Evolutionary conservation across 2,888 invertebrate species (phyloP), one percentile per base, ranked within the genome.

Genomic region (Aphidius colemani): DNA sequence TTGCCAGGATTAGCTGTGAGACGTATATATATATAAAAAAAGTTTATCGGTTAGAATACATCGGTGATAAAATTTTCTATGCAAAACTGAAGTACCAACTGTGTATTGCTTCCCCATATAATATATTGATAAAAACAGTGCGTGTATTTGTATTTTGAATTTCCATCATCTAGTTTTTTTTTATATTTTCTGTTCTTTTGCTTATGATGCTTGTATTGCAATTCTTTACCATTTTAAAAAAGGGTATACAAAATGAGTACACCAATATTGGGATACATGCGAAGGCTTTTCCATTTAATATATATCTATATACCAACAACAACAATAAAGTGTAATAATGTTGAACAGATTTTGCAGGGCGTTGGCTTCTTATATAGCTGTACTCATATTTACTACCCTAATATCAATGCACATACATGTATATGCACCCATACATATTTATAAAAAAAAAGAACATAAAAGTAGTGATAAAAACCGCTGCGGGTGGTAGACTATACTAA

Each of bases 21-120:
- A 30, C 5, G 30, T 30, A 30, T 30, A 30, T 0, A 30, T 30
- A 5, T 30, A 7, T 13, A 58, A 18, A 62, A 53, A 39, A 57
- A 63, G 53, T 63, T 63, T 63, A 63, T 50, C 49, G 58, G 44
- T 30, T 7, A 63, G 58, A 13, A 46, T 30, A 53, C 63, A 58
- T 57, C 44, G 58, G 57, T 50, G 51, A 63, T 63, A 63, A 63
- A 57, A 63, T 57, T 58, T 50, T 53, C 40, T 43, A 63, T 44
- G 44, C 11, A 48, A 43, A 48, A 11, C 48, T 30, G 10, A 13
- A 7, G 7, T 13, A 48, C 30, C 30, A 30, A 30, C 30, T 30
- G 30, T 30, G 30, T 30, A 30, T 30, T 30, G 4, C 30, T 30
- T 30, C 30, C 4, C 1, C 30, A 30, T 30, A 30, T 30, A 30